Conservation (phyloP, 2,888 invertebrate species). For the Eristalinus aeneus region DNA sequence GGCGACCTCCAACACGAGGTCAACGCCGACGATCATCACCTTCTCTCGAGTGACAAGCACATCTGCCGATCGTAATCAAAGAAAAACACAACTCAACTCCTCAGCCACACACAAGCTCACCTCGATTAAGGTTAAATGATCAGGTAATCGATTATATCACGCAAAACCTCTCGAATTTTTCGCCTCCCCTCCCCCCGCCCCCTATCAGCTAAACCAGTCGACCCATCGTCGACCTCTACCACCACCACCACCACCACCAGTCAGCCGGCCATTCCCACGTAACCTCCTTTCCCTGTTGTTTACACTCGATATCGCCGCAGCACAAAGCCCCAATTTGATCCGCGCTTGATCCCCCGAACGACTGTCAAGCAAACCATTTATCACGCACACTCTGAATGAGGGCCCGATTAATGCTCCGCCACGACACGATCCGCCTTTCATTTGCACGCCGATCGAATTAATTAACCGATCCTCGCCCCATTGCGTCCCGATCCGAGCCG, state of each 20-base stretch:
- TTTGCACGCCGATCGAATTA: conserved; percentile 70
- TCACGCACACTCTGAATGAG: conserved; percentile 64
- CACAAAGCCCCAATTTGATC: conserved; percentile 42
- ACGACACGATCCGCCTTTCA: conserved; percentile 69
- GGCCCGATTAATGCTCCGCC: conserved; percentile 58
- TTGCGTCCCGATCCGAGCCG: conserved; percentile 57
- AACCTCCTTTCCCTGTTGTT: conserved; percentile 16
- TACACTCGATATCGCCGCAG: conserved; percentile 30
- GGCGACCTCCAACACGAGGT: neutral
- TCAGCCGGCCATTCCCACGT: neutral
- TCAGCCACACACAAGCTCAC: neutral
- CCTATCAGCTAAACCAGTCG: neutral
- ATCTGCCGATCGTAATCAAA: neutral
- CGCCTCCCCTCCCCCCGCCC: neutral
- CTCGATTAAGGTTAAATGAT: neutral
- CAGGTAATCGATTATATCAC: neutral
- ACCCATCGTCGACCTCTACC: neutral
- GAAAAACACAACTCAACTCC: neutral
- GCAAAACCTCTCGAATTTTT: neutral
- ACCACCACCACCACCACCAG: too few species aligned
- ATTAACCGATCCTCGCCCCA: conserved; percentile 69
- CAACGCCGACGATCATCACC: neutral
- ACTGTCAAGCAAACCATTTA: conserved; percentile 68
- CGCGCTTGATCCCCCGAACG: conserved; percentile 41
- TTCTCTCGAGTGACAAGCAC: neutral